Conservation (phyloP, 2,113 vertebrate genomes). For the Halichoeres trimaculatus region DNA sequence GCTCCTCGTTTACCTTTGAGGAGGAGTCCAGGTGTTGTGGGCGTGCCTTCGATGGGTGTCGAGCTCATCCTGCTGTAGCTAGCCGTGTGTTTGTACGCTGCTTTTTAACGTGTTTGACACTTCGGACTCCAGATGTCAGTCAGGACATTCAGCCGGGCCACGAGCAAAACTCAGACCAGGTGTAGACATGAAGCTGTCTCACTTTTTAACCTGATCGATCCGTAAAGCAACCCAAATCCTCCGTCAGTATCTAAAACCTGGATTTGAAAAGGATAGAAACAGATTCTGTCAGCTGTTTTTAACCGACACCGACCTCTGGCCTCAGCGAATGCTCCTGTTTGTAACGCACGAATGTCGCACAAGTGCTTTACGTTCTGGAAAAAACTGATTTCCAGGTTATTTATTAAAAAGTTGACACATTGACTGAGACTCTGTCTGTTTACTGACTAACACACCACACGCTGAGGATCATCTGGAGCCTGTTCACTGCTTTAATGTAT, state of each 20-base stretch:
- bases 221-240: too few species aligned
- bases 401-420: constrained; percentile 73
- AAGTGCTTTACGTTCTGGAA: constrained; percentile 67
- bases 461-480: too few species aligned
- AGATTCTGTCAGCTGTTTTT: background rate
- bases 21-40: constrained; percentile 44
- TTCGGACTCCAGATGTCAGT: constrained; percentile 33
- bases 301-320: constrained; percentile 4
- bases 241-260: too few species aligned
- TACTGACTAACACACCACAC: too few species aligned
- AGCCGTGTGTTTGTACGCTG: constrained; percentile 59
- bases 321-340: constrained; percentile 53
- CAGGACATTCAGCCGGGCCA: constrained; percentile 29
- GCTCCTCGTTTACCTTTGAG: constrained; percentile 16
- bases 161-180: constrained; percentile 16
- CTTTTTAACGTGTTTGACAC: constrained; percentile 51
- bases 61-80: constrained; percentile 69
- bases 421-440: too few species aligned
- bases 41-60: constrained; percentile 74
- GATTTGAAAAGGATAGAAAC: constrained; percentile 15
- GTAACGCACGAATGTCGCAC: constrained; percentile 79
- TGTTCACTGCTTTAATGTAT: too few species aligned
- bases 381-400: constrained; percentile 55
- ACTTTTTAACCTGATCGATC: too few species aligned
- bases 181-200: background rate